A percentile compares a stretch with the other conserved stretches of the same genome.
Conservation (phyloP, 2,113 vertebrate genomes). For the Melanerpes aurifrons region DNA sequence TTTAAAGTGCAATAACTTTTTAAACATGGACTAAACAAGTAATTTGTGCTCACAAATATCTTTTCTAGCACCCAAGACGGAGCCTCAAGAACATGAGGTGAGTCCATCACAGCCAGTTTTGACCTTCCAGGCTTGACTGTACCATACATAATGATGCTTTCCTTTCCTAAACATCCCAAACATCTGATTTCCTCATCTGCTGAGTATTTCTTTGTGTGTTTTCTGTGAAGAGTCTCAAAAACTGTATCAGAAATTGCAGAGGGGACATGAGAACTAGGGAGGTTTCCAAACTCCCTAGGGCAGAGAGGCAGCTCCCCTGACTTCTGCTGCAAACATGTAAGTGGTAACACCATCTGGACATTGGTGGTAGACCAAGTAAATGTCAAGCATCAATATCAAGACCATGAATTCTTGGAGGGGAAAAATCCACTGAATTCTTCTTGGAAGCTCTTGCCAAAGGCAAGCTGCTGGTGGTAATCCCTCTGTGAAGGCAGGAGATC, state of each 20-base stretch:
- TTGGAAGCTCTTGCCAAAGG: neutral
- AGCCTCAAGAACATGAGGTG: slow-evolving; percentile 13
- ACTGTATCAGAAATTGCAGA: neutral
- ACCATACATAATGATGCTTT: neutral
- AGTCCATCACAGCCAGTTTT: neutral
- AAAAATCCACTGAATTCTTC: neutral
- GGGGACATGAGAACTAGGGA: neutral
- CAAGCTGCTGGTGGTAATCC: neutral
- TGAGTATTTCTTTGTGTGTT: neutral
- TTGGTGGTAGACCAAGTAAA: neutral
- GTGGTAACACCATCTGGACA: neutral
- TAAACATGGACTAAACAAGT: neutral
- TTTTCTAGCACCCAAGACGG: slow-evolving; percentile 22
- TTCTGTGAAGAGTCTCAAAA: neutral
- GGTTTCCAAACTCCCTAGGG: neutral
- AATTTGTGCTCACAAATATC: neutral
- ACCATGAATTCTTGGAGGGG: neutral
- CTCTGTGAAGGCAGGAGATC: neutral
- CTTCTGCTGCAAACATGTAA: neutral
- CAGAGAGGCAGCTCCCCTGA: neutral
- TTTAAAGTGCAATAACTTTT: neutral
- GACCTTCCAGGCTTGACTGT: neutral
- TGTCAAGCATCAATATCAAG: neutral
- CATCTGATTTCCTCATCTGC: neutral
- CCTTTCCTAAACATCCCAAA: neutral